These are phyloP conservation scores for Mellivora capensis DNA, from an alignment of 2,113 vertebrate species.

Conservation along the genomic window DNA sequence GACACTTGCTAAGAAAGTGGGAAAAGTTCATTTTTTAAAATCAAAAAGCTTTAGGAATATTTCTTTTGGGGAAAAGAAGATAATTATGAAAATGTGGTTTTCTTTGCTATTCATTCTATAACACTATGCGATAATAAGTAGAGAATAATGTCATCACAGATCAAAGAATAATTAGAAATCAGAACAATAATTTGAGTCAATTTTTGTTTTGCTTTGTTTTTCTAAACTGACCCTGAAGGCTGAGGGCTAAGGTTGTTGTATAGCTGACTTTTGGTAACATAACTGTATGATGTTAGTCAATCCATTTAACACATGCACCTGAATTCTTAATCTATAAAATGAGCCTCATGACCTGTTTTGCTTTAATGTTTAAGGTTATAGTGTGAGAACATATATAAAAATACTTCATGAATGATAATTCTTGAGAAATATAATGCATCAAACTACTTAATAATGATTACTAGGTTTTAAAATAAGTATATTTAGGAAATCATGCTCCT, in stretches of 20 bases:
- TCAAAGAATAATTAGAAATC: constrained; percentile 22
- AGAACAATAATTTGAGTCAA: background rate
- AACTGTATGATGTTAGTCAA: background rate
- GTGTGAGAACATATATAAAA: background rate
- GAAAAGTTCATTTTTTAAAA: background rate
- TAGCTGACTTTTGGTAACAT: background rate
- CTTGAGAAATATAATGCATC: background rate
- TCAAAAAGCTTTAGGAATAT: background rate
- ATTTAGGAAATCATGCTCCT: background rate
- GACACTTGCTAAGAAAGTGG: constrained; percentile 22
- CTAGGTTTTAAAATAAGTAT: background rate
- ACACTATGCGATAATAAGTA: background rate
- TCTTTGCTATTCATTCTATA: background rate
- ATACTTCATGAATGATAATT: background rate
- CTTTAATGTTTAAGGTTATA: background rate
- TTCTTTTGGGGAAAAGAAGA: background rate
- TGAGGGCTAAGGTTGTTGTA: background rate
- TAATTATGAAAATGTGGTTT: background rate
- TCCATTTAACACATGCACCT: background rate
- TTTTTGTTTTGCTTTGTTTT: background rate
- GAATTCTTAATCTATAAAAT: background rate
- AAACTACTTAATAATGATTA: background rate
- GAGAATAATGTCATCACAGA: background rate
- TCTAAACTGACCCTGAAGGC: background rate
- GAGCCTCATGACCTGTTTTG: background rate